Evolutionary conservation across 2,113 vertebrate genomes (phyloP).

Genomic region (Ibidorhyncha struthersii): DNA sequence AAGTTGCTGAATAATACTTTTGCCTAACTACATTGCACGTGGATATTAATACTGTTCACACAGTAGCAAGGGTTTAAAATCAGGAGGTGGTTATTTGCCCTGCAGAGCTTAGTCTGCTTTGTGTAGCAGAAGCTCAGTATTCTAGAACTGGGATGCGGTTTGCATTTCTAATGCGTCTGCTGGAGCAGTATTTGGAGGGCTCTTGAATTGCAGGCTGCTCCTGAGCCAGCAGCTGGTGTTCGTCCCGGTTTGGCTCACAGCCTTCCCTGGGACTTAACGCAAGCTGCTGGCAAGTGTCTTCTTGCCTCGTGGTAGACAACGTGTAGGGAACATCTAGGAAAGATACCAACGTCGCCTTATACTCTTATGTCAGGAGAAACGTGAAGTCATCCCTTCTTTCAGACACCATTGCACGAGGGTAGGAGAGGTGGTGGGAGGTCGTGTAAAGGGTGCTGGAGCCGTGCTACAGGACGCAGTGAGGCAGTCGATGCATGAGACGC

Average conservation of each 20-base stretch:
- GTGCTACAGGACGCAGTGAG: not conserved
- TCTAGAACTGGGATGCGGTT: fast-evolving
- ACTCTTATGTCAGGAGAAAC: fast-evolving
- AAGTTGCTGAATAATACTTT: not conserved
- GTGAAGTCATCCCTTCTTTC: not conserved
- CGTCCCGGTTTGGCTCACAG: not conserved
- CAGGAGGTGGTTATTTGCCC: not conserved
- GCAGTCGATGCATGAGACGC: not conserved
- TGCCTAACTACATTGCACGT: not conserved
- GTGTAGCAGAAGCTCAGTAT: not conserved
- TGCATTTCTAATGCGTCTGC: not conserved
- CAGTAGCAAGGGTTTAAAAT: not conserved
- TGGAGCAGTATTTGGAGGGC: not conserved
- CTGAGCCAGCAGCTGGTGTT: not conserved
- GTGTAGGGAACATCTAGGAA: not conserved
- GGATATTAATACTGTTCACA: not conserved
- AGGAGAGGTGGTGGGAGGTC: not conserved
- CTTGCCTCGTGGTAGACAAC: fast-evolving
- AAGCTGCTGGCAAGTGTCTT: not conserved
- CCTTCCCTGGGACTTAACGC: not conserved
- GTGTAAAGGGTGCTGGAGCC: not conserved
- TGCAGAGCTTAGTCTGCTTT: not conserved
- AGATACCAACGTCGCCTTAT: fast-evolving
- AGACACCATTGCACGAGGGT: not conserved
- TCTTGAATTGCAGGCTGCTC: not conserved